phyloP scores from a whole-genome alignment of 2,113 vertebrate species.

The Nothocercus julius region DNA sequence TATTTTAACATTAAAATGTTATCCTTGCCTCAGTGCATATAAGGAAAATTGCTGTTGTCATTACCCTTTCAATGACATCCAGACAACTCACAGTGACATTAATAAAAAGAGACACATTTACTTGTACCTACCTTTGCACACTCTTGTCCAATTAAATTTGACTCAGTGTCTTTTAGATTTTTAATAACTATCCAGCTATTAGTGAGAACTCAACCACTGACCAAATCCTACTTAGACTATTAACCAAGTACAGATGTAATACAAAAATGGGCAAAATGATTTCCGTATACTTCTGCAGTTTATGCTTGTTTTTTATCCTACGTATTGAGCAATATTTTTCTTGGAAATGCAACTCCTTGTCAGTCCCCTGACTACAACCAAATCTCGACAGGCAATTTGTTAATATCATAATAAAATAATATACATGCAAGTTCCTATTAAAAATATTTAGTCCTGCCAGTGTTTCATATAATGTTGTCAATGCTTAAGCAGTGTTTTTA shows the following conservation, averaged over 20 bases:
- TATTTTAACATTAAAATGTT: neutral
- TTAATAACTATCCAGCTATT: constrained; percentile 25
- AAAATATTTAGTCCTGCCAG: neutral
- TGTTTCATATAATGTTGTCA: neutral
- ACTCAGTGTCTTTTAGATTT: constrained; percentile 19
- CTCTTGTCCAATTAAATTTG: constrained; percentile 55
- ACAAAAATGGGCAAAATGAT: neutral
- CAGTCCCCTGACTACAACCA: fast-evolving
- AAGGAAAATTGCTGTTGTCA: neutral
- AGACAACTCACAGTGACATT: neutral
- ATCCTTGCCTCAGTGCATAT: neutral
- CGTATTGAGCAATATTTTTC: neutral
- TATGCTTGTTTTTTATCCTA: neutral
- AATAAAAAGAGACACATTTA: constrained; percentile 34
- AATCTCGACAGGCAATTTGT: neutral
- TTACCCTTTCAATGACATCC: constrained; percentile 43
- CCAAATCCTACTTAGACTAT: neutral
- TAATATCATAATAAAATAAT: neutral
- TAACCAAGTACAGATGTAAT: neutral
- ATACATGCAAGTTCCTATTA: neutral
- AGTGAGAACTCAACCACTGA: neutral
- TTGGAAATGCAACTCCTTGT: neutral
- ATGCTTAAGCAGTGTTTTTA: neutral
- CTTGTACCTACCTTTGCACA: constrained; percentile 32
- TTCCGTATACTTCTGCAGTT: neutral